Base-by-base conservation (phyloP, 1,140 invertebrate genomes). In the Centruroides vittatus region DNA sequence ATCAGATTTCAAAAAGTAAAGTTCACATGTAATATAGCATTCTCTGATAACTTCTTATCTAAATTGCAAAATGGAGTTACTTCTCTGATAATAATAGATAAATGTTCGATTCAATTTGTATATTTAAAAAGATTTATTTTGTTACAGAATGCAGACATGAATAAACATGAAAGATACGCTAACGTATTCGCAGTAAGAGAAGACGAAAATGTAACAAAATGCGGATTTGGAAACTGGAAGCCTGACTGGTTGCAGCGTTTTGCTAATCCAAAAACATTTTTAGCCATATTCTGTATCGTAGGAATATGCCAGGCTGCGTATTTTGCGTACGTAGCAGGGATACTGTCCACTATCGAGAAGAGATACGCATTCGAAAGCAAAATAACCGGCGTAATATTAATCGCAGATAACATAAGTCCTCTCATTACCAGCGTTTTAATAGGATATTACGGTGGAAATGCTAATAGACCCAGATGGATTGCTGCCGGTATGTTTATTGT, bases 321-420 rank as follows among this genome's bases (percentile, higher is more conserved):
- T 56, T 60, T 65, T 55, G 60, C 64, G n/a, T 65, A 65, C 36
- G 60, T 62, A 13, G 49, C 58, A 4, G 64, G 61, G 11, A 65
- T 65, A 57, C 55, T 61, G 35, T 62, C 64, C 10, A 65, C 64
- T 5, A 58, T 65, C n/a, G 64, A 65, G 46, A 65, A 60, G 8
- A 58, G 86, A 64, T 89, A 86, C 70, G 86, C 85, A 67, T 86
- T 88, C 68, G 83, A 84, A 1, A 86, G 83, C 9, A 80, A 82
- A 71, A 84, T 82, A 47, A 84, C 84, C 57, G 84, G 84, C 82
- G 70, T 69, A 12, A 66, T 70, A 23, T 35, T 70, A n/a, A 62
- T 65, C 41, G 64, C 64, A 1, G 64, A 65, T 55, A 65, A 65
- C 59, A 35, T 65, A 1, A 62, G 61, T 50, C 61, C 61, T 13